Evolutionary conservation across 2,888 invertebrate species (phyloP).

Genomic region (Yponomeuta evonymella): DNA sequence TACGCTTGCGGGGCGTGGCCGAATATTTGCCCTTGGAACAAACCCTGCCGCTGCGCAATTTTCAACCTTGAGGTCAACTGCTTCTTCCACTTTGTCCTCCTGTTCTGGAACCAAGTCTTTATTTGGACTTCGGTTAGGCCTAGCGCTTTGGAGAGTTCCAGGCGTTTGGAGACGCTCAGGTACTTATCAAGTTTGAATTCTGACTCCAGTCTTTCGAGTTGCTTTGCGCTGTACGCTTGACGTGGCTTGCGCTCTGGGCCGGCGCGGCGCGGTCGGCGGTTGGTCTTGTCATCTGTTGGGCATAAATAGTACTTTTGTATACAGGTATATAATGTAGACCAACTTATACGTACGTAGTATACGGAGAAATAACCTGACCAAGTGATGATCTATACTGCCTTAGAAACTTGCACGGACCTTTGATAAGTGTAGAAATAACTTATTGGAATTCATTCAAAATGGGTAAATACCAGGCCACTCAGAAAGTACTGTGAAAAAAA

Average conservation of each 20-base stretch:
- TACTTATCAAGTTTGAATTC: constrained; percentile 98
- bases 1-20: constrained; percentile 77
- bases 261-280: constrained; percentile 87
- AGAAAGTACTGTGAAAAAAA: too few relatives aligned
- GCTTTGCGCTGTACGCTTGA: constrained; percentile 97
- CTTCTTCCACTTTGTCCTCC: constrained; percentile 98
- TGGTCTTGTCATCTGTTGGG: constrained; percentile 84
- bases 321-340: too few relatives aligned
- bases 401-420: too few relatives aligned
- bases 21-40: constrained; percentile 83
- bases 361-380: too few relatives aligned
- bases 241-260: constrained; percentile 95
- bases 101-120: constrained; percentile 97
- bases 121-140: constrained; percentile 92
- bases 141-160: constrained; percentile 93
- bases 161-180: constrained; percentile 94
- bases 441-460: too few relatives aligned
- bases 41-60: constrained; percentile 90
- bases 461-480: too few relatives aligned
- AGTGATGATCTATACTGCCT: too few relatives aligned
- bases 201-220: constrained; percentile 91
- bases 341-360: too few relatives aligned
- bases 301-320: constrained; percentile 9
- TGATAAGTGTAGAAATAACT: too few relatives aligned
- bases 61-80: constrained; percentile 93